phyloP scores from a whole-genome alignment of 2,113 vertebrate genomes.

The Aldabrachelys gigantea region DNA sequence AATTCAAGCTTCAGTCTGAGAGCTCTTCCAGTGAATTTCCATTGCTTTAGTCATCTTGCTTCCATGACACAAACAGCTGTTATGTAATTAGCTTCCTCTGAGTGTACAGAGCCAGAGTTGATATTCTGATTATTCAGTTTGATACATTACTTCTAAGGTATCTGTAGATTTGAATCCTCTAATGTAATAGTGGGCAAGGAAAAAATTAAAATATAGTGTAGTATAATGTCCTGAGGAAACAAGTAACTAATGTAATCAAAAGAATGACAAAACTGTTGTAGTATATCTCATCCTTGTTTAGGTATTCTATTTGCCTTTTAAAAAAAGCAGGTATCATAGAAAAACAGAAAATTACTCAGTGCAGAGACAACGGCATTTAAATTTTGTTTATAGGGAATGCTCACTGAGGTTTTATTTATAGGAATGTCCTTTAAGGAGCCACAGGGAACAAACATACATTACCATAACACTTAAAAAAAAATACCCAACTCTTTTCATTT shows the following conservation, averaged over 20 bases:
- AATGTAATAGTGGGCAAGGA: slow-evolving; percentile 23
- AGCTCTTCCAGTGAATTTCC: slow-evolving; percentile 24
- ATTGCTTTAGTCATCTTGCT: slow-evolving; percentile 4
- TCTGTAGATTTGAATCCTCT: slow-evolving; percentile 28
- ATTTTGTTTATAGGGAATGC: not conserved
- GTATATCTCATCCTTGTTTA: not conserved
- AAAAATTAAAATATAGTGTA: not conserved
- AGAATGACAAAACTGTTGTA: slow-evolving; percentile 2
- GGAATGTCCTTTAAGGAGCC: not conserved
- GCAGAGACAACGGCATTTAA: not conserved
- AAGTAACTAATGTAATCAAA: slow-evolving; percentile 16
- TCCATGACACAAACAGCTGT: slow-evolving; percentile 36
- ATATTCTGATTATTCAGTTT: slow-evolving; percentile 1
- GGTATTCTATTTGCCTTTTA: not conserved
- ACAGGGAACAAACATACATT: not conserved
- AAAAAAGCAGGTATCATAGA: not conserved
- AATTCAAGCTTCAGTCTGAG: slow-evolving; percentile 39
- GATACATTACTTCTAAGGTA: not conserved
- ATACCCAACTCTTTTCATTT: not conserved
- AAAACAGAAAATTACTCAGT: not conserved
- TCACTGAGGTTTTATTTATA: not conserved
- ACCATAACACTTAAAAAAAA: not conserved
- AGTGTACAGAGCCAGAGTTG: slow-evolving; percentile 3
- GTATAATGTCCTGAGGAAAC: not conserved
- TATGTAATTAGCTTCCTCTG: slow-evolving; percentile 47